Evolutionary conservation across 1,140 invertebrate species (phyloP), one percentile per base, ranked within the genome.

Genomic region (Brachionus rotundiformis): DNA sequence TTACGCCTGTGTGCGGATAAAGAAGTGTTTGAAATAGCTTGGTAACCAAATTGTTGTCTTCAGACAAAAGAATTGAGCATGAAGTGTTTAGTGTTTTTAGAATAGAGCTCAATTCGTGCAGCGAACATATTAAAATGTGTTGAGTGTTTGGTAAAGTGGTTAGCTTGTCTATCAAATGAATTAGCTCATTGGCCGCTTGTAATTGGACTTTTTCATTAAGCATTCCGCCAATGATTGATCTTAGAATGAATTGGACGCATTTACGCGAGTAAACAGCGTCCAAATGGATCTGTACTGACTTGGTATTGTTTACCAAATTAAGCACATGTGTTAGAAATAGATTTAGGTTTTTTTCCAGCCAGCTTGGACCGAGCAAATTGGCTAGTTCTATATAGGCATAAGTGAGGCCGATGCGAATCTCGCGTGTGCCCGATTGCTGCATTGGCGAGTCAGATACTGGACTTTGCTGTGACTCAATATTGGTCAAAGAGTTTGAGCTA

Each of bases 261-360:
- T 98, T 97, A 83, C 97, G 90, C 0, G 95, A 97, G 88, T 98
- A 98, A 3, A 99, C 95, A 33, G 95, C 95, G 88, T 99, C 97
- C 5, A 98, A 94, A 86, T 98, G 96, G 0, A 94, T 94, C 10
- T 93, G 93, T 0, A 94, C 94, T 11, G 94, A 94, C 88, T 95
- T 96, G 0, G 95, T 94, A 90, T 88, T 89, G 0, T 94, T 93
- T 0, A 96, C 95, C 81, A 98, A 87, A 84, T 98, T 95, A 36
- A 98, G 87, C 3, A 98, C 91, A 87, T 99, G 96, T 13, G 91
- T 91, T 10, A 98, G 88, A 84, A 98, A 92, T 0, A 91, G 89
- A 59, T 91, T 92, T 83, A 98, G 90, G 86, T 98, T 96, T 36
- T 93, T 91, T 88, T 99, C 96, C 54, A 99, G 86, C 96, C 97